These are phyloP conservation scores for Riptortus pedestris DNA, from an alignment of 1,140 invertebrate genomes.

Conservation along the genomic window DNA sequence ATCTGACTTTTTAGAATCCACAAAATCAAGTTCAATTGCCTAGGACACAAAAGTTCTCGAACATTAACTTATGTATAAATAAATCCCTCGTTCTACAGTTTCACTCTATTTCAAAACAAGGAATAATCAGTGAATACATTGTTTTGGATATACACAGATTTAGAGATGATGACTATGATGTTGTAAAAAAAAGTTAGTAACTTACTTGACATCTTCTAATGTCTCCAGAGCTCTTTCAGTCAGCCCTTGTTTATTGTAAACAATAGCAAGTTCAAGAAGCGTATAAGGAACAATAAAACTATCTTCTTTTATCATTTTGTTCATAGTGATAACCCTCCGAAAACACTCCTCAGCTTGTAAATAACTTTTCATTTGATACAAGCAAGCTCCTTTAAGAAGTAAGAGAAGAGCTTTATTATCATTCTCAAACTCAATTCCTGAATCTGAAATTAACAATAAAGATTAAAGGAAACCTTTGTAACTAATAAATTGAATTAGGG, in stretches of 20 bases:
- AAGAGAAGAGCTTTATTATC: slow-evolving; percentile 71
- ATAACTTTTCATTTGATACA: slow-evolving; percentile 59
- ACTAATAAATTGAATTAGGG: not conserved
- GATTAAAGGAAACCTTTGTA: slow-evolving; percentile 3
- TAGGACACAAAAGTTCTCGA: too few species aligned
- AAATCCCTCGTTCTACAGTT: too few species aligned
- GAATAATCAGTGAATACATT: too few species aligned
- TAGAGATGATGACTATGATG: too few species aligned
- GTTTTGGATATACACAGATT: too few species aligned
- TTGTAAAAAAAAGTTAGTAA: too few species aligned
- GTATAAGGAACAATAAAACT: slow-evolving; percentile 78
- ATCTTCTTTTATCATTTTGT: slow-evolving; percentile 73
- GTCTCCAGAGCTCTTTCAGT: slow-evolving; percentile 54
- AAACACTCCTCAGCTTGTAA: slow-evolving; percentile 68
- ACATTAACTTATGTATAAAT: too few species aligned
- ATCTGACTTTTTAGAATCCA: too few species aligned
- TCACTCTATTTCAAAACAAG: too few species aligned
- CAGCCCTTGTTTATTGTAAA: slow-evolving; percentile 58
- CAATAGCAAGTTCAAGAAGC: slow-evolving; percentile 70
- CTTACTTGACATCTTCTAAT: slow-evolving; percentile 64
- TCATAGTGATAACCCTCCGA: slow-evolving; percentile 52
- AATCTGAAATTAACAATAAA: slow-evolving; percentile 18
- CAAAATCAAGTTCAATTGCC: too few species aligned
- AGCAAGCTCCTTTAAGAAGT: slow-evolving; percentile 72
- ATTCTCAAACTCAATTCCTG: slow-evolving; percentile 25